phyloP scores from a whole-genome alignment of 2,797 vertebrate genomes.

The Rachycentron canadum region DNA sequence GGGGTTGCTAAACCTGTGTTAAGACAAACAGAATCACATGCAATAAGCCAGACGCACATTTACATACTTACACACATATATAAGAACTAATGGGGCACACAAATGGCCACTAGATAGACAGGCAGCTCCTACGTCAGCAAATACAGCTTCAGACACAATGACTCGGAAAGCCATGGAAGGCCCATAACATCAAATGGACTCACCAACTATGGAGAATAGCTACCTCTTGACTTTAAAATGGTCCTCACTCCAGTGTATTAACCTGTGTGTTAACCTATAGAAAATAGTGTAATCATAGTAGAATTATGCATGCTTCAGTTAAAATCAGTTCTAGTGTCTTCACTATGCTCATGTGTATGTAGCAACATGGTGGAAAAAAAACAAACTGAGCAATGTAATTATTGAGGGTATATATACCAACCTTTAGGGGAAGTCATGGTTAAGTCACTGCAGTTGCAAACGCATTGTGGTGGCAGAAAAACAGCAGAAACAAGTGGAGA shows the following conservation, averaged over 20 bases:
- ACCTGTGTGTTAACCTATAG: slow-evolving; percentile 45
- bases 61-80: slow-evolving; percentile 50
- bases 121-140: slow-evolving; percentile 65
- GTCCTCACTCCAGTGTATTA: slow-evolving; percentile 33
- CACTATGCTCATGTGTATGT: slow-evolving; percentile 8
- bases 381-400: slow-evolving; percentile 7
- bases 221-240: slow-evolving; percentile 46
- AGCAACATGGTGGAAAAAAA: slow-evolving; percentile 5
- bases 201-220: slow-evolving; percentile 68
- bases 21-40: slow-evolving; percentile 48
- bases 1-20: slow-evolving; percentile 31
- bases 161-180: slow-evolving; percentile 64
- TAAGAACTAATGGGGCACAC: slow-evolving; percentile 68
- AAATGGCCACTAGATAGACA: slow-evolving; percentile 54
- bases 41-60: slow-evolving; percentile 29
- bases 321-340: slow-evolving; percentile 17
- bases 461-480: background rate
- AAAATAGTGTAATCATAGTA: slow-evolving; percentile 32
- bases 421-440: no score
- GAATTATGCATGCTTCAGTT: slow-evolving; percentile 31
- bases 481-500: background rate
- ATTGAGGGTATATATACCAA: background rate
- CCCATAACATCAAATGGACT: slow-evolving; percentile 64
- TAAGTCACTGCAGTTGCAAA: background rate
- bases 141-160: slow-evolving; percentile 64